These are phyloP conservation scores for Amphipoea lucens DNA, from an alignment of 2,888 invertebrate genomes.

Conservation along the genomic window DNA sequence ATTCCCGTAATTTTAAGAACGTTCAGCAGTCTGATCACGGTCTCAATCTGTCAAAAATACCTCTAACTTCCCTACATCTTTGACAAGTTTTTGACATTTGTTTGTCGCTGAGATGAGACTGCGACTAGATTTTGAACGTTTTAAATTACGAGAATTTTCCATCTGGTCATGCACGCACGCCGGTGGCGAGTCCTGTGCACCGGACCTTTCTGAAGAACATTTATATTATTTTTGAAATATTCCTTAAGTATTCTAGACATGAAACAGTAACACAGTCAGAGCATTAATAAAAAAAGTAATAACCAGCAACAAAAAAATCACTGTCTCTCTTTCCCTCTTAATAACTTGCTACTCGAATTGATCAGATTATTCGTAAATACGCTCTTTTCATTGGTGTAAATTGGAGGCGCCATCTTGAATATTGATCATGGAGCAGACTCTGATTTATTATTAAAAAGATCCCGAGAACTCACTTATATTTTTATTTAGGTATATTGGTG, in stretches of 20 bases:
- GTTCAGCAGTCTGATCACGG: too few relatives aligned
- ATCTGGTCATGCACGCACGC: background rate
- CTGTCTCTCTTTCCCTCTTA: background rate
- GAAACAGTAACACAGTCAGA: background rate
- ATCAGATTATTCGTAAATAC: conserved; percentile 18
- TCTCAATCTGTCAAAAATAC: too few relatives aligned
- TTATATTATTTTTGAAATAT: too few relatives aligned
- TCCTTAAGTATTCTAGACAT: too few relatives aligned
- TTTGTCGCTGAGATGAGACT: too few relatives aligned
- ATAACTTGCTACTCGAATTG: background rate
- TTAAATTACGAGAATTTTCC: too few relatives aligned
- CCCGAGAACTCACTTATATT: background rate
- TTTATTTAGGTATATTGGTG: background rate
- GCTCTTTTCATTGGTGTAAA: conserved; percentile 8
- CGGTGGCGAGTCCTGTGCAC: background rate
- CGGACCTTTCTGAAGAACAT: background rate
- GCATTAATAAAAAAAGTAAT: conserved; percentile 10
- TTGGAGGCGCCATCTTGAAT: conserved; percentile 25
- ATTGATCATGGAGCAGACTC: conserved; percentile 8
- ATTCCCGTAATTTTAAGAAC: too few relatives aligned
- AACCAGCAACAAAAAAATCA: conserved; percentile 8
- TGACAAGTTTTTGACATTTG: too few relatives aligned
- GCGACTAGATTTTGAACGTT: too few relatives aligned
- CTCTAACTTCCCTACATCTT: too few relatives aligned
- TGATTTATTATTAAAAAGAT: conserved; percentile 34